Percentiles rank a stretch among this genome's conserved stretches.
Evolutionary conservation across 64 coral and sea anemone genomes (phyloP).

Genomic region (Platygyra sinensis): DNA sequence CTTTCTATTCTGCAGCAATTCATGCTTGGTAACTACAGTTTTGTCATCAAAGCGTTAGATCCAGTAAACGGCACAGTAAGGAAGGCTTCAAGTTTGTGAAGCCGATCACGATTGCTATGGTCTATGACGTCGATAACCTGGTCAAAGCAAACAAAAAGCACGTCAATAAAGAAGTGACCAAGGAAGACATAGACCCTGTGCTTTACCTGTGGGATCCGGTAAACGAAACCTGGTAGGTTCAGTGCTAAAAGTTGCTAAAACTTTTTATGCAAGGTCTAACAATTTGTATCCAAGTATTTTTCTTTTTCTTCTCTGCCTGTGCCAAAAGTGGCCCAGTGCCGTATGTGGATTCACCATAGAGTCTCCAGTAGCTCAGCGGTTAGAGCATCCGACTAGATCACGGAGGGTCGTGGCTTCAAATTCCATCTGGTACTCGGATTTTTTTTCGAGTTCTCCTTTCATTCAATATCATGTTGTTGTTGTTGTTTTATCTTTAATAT

Average conservation of each 20-base stretch:
- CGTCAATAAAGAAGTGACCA: conserved; percentile 66
- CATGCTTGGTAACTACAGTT: conserved; percentile 93
- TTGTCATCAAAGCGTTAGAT: conserved; percentile 71
- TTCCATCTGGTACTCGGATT: too few relatives aligned
- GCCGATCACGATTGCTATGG: conserved; percentile 63
- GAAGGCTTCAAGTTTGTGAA: conserved; percentile 69
- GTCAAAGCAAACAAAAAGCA: conserved; percentile 58
- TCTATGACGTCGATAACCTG: conserved; percentile 81
- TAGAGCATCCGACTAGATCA: too few relatives aligned
- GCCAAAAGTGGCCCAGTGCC: too few relatives aligned
- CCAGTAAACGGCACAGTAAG: conserved; percentile 55
- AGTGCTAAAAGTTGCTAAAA: not conserved
- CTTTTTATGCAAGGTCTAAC: too few relatives aligned
- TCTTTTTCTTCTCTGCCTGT: too few relatives aligned
- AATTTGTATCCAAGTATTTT: too few relatives aligned
- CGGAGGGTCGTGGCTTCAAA: too few relatives aligned
- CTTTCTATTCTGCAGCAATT: conserved; percentile 64
- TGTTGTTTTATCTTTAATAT: too few relatives aligned
- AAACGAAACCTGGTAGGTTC: conserved; percentile 84
- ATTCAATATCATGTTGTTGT: too few relatives aligned
- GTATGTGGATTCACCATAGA: too few relatives aligned
- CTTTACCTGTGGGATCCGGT: conserved; percentile 77
- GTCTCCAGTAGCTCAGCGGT: too few relatives aligned
- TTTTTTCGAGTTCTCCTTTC: too few relatives aligned
- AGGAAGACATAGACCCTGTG: conserved; percentile 84